Evolutionary conservation across 2,113 vertebrate species (phyloP).

Genomic region (Cephalopholis sonnerati): DNA sequence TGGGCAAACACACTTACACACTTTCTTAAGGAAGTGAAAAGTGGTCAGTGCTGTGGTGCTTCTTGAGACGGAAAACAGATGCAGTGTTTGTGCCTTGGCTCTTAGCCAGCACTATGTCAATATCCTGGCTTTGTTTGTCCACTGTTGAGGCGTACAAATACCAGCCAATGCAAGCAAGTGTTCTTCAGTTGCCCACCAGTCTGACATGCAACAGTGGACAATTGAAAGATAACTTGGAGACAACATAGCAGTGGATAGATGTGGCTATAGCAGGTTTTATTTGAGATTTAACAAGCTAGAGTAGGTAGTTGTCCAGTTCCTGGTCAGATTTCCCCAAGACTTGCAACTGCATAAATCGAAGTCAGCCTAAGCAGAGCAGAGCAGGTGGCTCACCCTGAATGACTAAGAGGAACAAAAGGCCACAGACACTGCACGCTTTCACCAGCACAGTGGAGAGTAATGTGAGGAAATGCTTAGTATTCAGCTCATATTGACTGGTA

Average conservation of each 20-base stretch:
- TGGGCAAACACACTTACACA: conserved; percentile 57
- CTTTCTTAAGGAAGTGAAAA: conserved; percentile 63
- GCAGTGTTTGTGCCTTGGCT: conserved; percentile 69
- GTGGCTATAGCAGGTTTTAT: not conserved
- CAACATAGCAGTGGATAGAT: not conserved
- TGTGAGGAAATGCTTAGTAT: conserved; percentile 79
- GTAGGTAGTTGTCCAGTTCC: conserved; percentile 9
- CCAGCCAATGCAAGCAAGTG: conserved; percentile 61
- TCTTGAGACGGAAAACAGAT: conserved; percentile 64
- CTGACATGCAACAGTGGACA: conserved; percentile 21
- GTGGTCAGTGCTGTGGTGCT: conserved; percentile 35
- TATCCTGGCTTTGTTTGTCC: conserved; percentile 74
- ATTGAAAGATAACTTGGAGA: conserved; percentile 12
- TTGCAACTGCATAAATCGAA: conserved; percentile 56
- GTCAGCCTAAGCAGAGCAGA: conserved; percentile 58
- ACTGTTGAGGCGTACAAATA: conserved; percentile 52
- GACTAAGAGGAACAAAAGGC: conserved; percentile 75
- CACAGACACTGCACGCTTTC: conserved; percentile 76
- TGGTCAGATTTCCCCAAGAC: conserved; percentile 33
- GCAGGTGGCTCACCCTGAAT: conserved; percentile 80
- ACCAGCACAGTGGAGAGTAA: conserved; percentile 72
- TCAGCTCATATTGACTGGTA: conserved; percentile 74
- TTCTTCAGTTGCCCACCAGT: conserved; percentile 41
- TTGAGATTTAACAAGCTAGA: not conserved
- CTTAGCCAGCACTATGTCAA: conserved; percentile 63